These are phyloP conservation scores for Machaerirhynchus nigripectus DNA, from an alignment of 2,113 vertebrate species.

Conservation along the genomic window DNA sequence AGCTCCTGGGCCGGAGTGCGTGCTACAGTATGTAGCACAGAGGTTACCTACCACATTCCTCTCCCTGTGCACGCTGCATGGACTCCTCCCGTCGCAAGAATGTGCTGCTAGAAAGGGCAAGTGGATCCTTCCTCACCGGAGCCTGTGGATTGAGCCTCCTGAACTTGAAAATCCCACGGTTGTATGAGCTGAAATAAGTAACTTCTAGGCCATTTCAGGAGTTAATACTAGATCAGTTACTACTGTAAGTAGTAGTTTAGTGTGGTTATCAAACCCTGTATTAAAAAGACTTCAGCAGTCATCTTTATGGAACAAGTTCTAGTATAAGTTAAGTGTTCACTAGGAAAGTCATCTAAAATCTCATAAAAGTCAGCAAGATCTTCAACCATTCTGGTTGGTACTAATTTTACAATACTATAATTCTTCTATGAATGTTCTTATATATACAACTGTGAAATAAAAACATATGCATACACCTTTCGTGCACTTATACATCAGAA, in stretches of 20 bases:
- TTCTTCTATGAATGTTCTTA: neutral
- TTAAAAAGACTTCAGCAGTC: neutral
- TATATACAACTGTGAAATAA: neutral
- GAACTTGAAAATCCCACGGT: neutral
- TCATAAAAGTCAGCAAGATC: neutral
- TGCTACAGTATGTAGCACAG: neutral
- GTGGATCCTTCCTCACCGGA: neutral
- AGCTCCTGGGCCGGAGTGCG: rapidly evolving
- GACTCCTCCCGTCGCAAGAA: neutral
- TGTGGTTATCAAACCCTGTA: neutral
- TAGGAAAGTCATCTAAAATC: neutral
- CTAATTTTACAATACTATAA: neutral
- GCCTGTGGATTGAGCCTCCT: neutral
- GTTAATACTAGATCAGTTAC: neutral
- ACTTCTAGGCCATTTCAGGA: neutral
- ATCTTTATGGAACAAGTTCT: neutral
- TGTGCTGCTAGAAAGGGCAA: neutral
- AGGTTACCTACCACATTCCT: neutral
- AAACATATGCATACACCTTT: neutral
- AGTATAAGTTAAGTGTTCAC: neutral
- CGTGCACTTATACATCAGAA: neutral
- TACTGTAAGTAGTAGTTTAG: neutral
- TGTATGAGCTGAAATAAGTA: neutral
- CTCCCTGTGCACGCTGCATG: rapidly evolving
- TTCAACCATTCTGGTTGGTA: neutral